Conservation (phyloP, 2,888 invertebrate species). For the Nemotelus pantherinus region DNA sequence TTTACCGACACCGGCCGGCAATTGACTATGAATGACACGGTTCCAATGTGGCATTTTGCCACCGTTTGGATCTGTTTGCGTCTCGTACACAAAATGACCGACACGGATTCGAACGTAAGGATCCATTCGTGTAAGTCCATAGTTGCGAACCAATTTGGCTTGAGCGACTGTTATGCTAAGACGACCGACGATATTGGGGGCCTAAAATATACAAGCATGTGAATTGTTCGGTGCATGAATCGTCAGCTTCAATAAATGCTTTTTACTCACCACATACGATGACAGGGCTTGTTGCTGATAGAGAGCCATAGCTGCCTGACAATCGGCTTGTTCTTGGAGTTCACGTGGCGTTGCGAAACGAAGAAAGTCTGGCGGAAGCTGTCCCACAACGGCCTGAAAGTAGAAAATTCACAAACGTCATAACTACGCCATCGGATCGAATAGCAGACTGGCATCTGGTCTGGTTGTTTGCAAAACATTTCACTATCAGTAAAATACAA, state of each 20-base stretch:
- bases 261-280: constrained; percentile 54
- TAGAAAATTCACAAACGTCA: no score
- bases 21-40: constrained; percentile 81
- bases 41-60: constrained; percentile 97
- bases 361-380: constrained; percentile 58
- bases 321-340: constrained; percentile 57
- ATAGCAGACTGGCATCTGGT: no score
- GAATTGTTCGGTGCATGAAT: neutral
- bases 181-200: constrained; percentile 68
- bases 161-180: constrained; percentile 88
- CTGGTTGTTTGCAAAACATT: no score
- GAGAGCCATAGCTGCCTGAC: constrained; percentile 58
- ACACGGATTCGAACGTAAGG: constrained; percentile 93
- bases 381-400: constrained; percentile 56
- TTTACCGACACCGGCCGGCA: constrained; percentile 88
- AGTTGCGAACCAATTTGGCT: constrained; percentile 93
- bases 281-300: constrained; percentile 57
- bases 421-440: no score
- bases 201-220: constrained; percentile 48
- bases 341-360: constrained; percentile 56
- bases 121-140: constrained; percentile 95
- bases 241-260: neutral
- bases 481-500: no score
- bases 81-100: constrained; percentile 95
- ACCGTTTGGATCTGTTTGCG: constrained; percentile 93